Evolutionary conservation across 2,797 vertebrate genomes (phyloP).

Genomic region (Sphenodon punctatus): DNA sequence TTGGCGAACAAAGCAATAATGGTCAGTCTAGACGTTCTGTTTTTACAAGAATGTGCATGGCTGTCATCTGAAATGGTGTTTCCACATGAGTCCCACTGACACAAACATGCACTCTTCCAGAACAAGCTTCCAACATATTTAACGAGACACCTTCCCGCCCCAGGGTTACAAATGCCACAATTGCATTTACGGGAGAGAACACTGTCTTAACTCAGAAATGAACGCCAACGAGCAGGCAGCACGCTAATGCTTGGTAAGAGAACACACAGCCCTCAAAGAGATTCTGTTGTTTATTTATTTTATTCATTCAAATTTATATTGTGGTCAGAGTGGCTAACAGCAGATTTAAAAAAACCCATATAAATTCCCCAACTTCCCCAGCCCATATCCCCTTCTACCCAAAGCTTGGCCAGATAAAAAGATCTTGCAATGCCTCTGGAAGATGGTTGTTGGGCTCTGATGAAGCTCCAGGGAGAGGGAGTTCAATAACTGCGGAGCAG

Average conservation of each 20-base stretch:
- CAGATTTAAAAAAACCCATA: too few species aligned
- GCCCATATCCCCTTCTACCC: too few species aligned
- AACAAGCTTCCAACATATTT: neutral
- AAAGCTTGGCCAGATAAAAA: too few species aligned
- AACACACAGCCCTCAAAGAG: neutral
- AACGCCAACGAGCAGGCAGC: neutral
- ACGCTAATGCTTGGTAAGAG: neutral
- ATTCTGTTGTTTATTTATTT: neutral
- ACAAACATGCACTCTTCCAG: neutral
- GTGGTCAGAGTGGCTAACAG: too few species aligned
- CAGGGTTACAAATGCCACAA: neutral
- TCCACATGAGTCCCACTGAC: neutral
- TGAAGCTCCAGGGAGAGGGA: too few species aligned
- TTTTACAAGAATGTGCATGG: neutral
- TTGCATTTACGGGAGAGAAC: neutral
- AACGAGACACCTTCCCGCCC: neutral
- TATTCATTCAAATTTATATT: too few species aligned
- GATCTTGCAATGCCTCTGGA: too few species aligned
- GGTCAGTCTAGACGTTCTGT: neutral
- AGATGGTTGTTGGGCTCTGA: too few species aligned
- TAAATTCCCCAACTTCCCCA: too few species aligned
- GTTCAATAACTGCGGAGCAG: too few species aligned
- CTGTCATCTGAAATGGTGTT: neutral
- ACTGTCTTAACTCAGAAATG: neutral
- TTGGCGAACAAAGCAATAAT: neutral